Conservation (phyloP, 2,888 invertebrate species). For the Miltochrista miniata region DNA sequence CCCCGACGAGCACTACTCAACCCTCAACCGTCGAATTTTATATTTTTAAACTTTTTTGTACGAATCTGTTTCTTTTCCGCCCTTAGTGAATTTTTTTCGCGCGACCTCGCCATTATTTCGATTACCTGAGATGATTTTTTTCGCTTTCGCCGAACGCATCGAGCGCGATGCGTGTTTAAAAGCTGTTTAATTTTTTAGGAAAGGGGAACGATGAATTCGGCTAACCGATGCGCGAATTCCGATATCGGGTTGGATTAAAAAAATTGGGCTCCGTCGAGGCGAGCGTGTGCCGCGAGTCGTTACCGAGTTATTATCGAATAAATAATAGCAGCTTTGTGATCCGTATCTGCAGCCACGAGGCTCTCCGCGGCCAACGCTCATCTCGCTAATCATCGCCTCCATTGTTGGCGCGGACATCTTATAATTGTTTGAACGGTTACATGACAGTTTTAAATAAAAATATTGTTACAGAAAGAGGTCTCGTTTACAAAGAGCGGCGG, state of each 20-base stretch:
- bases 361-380: conserved; percentile 4
- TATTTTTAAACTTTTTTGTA: conserved; percentile 72
- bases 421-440: conserved; percentile 12
- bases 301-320: conserved; percentile 34
- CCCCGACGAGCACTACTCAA: conserved; percentile 36
- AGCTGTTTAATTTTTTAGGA: conserved; percentile 80
- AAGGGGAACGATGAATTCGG: conserved; percentile 75
- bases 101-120: conserved; percentile 77
- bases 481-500: conserved; percentile 8
- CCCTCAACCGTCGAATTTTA: conserved; percentile 71
- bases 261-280: conserved; percentile 33
- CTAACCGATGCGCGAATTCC: conserved; percentile 80
- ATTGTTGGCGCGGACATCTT: conserved; percentile 22
- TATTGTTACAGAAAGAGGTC: conserved; percentile 1
- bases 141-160: conserved; percentile 64
- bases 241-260: conserved; percentile 71
- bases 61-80: conserved; percentile 82
- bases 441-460: conserved; percentile 5
- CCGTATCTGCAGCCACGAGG: conserved; percentile 10
- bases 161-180: conserved; percentile 75
- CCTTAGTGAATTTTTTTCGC: conserved; percentile 82
- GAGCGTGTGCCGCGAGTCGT: conserved; percentile 47
- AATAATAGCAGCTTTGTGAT: conserved; percentile 18
- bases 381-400: conserved; percentile 21
- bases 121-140: conserved; percentile 82